Evolutionary conservation across 2,797 vertebrate species (phyloP), one percentile per base, ranked within the genome.

Genomic region (Diplodus puntazzo): DNA sequence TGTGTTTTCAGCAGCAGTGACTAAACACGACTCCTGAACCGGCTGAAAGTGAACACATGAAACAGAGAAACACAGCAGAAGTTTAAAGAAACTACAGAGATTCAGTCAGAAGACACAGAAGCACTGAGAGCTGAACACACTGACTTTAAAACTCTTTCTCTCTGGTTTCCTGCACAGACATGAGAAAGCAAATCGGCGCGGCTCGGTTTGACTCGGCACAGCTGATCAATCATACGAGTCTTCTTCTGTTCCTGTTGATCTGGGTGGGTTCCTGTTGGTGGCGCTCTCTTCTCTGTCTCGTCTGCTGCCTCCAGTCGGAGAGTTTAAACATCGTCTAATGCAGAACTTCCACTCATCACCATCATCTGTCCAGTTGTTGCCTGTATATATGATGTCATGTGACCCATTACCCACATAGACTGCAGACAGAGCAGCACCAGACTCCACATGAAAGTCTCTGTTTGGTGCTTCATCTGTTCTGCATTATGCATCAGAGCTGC

Each of bases 401-500:
- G 80, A 77, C 45, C 30, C 25, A 2, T 50, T 49, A 10, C 7
- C 45, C 46, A 21, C 59, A 43, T 17, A 12, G 9, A 30, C 5
- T 12, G 27, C 57, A 55, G 42, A 45, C 21, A 0, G n/a, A 70
- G 50, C 66, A 42, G 66, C 43, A 46, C 27, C 0, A 27, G 30
- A 18, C 14, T 23, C 57, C 69, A 25, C 55, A 42, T 23, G 8
- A 52, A 14, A 25, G 46, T n/a, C 53, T 53, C 20, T 12, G 4
- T 54, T 45, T 5, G 2, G 50, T 62, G 64, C 66, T 49, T 62
- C 49, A 54, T 69, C 64, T 79, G 76, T 13, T 68, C 23, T 74
- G 55, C 50, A 45, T 77, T 54, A 14, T 5, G 30, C 50, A 14
- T 53, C 59, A 23, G 49, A 1, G 49, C 63, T 50, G 64, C 69